Evolutionary conservation across 2,888 invertebrate species (phyloP), one percentile per base, ranked within the genome.

Genomic region (Tenthredo amoena): DNA sequence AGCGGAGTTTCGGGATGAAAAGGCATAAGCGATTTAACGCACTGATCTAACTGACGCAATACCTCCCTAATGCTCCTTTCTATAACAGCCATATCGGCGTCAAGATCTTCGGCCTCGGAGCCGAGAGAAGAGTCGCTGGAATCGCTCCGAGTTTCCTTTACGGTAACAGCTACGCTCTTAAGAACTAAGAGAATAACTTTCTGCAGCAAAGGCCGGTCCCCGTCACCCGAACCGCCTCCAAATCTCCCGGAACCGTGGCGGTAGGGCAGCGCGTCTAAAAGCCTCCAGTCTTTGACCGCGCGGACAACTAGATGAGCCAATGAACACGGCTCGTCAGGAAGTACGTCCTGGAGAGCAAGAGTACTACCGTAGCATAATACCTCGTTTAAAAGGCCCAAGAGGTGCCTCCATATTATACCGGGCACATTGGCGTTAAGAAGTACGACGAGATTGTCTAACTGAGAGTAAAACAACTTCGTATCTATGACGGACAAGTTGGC

Each of bases 291-390:
- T 93, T 98, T 98, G 0, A 98, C 97, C 91, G 97, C 97, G 77
- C 98, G 95, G 0, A 98, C 97, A 87, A 98, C 96, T 77, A 97
- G 95, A 92, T 98, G 98, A 4, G 98, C 98, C 88, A 98, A 93
- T 90, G 96, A 96, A 92, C 98, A 98, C 31, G 98, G 98, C 92
- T 98, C 98, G 92, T 98, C 98, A 4, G 98, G 98, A 88, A 98
- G 94, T 90, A 97, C 96, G 92, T 98, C 98, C 94, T 98, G 98
- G 88, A 98, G 94, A 0, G 98, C 98, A 89, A 98, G 94, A 50
- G 98, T 98, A 88, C 98, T 98, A 2, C 98, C 98, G 93, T 98
- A 98, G 93, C 98, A 98, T 83, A 98, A 94, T 10, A 98, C 98
- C 94, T 98, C 98, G 93, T 98, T 98, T 89, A 98, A 98, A 50